A percentile compares a stretch with the other conserved stretches of the same genome.
Conservation (phyloP, 1,140 invertebrate species). For the Dendrolimus punctatus region DNA sequence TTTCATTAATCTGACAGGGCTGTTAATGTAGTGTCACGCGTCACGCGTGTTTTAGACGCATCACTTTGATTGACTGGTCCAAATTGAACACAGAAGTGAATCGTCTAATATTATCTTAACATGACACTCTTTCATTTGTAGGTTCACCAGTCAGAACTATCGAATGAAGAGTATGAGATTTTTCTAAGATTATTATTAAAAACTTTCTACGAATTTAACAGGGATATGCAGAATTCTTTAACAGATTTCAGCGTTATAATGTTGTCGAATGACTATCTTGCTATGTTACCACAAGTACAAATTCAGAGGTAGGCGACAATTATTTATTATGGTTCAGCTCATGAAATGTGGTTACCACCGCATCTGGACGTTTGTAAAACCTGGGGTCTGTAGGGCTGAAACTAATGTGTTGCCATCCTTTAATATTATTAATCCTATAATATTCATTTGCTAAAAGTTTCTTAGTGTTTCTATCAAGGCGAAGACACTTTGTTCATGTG, state of each 20-base stretch:
- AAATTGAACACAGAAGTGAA: neutral
- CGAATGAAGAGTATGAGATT: slow-evolving; percentile 43
- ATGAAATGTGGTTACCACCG: neutral
- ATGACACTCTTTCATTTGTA: slow-evolving; percentile 12
- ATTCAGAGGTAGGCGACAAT: slow-evolving; percentile 31
- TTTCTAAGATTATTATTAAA: slow-evolving; percentile 45
- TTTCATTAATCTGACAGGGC: too few relatives aligned
- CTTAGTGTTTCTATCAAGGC: too few relatives aligned
- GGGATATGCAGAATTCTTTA: slow-evolving; percentile 14
- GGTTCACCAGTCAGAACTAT: slow-evolving; percentile 42
- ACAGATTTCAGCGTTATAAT: slow-evolving; percentile 44
- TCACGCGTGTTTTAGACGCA: too few relatives aligned
- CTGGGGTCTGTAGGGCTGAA: too few relatives aligned
- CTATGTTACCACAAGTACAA: slow-evolving; percentile 42
- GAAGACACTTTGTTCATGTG: too few relatives aligned
- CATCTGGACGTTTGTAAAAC: too few relatives aligned
- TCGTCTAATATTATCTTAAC: neutral
- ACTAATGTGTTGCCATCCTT: too few relatives aligned
- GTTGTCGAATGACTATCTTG: slow-evolving; percentile 44
- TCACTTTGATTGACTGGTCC: neutral
- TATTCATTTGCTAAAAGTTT: too few relatives aligned
- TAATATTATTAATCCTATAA: too few relatives aligned
- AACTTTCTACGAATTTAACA: slow-evolving; percentile 29
- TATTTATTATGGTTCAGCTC: neutral
- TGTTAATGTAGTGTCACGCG: too few relatives aligned